Base-by-base conservation (phyloP, 30 jellyfish, hydroid and myxozoan species). In the Chrysaora quinquecirrha region DNA sequence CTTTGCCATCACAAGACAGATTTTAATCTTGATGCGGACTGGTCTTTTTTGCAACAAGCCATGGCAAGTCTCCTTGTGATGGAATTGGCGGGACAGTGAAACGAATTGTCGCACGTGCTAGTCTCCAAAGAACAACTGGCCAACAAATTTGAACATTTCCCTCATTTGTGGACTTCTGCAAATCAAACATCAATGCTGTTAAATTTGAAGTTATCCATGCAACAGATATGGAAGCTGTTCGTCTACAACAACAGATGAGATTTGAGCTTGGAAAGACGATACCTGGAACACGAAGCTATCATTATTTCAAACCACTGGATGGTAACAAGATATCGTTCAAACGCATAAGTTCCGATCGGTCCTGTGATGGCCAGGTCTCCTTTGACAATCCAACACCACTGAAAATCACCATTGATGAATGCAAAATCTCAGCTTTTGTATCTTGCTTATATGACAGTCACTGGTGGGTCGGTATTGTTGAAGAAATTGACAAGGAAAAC, bases 41-140 rank as follows among this genome's bases (percentile, higher is more conserved):
- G 90, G 95, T 43, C 58, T 6, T 43, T 43, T 16, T 43, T 43
- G 16, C n/a, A n/a, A n/a, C n/a, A n/a, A n/a, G n/a, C n/a, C n/a
- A n/a, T n/a, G n/a, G n/a, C n/a, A n/a, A n/a, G 58, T 43, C 58
- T 6, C 58, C 58, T 7, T 83, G 94, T 72, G 94, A 83, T 74
- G 92, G 94, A 22, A 72, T 83, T 27, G 92, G 72, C 10, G 93
- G 89, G 22, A 64, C 90, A 31, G 89, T 83, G 20, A 83, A 83
- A 84, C 23, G 83, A 4, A 52, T 81, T 27, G 32, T 48, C 35
- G 83, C 92, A 47, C 67, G 73, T 19, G 92, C 88, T 50, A 81
- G 92, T 31, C 43, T 81, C 34, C 87, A 75, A 38, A 75, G 87
- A 10, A 22, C 35, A 6, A 20, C 16, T 0, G 7, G 72, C 3